A percentile compares a stretch with the other conserved stretches of the same genome.
phyloP scores from a whole-genome alignment of 1,140 invertebrate species.

The Euura saliciscinereae region DNA sequence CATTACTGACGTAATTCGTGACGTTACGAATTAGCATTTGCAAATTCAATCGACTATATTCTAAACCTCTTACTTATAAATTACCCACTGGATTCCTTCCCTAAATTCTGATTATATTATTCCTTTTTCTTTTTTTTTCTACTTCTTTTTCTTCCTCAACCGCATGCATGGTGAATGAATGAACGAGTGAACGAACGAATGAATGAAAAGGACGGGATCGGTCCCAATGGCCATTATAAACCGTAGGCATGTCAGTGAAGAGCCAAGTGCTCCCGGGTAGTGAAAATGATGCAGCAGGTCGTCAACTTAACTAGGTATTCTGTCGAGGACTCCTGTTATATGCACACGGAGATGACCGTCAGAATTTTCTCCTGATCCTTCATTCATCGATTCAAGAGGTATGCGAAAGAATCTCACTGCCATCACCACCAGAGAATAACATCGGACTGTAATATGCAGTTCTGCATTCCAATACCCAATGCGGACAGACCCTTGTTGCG shows the following conservation, averaged over 20 bases:
- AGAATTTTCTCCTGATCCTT: background rate
- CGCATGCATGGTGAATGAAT: background rate
- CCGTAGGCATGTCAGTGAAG: background rate
- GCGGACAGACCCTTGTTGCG: background rate
- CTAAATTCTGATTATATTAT: too few relatives aligned
- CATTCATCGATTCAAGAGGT: background rate
- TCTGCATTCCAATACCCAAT: too few relatives aligned
- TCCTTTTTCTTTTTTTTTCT: too few relatives aligned
- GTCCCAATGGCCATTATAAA: background rate
- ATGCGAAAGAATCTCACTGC: too few relatives aligned
- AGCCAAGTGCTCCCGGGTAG: background rate
- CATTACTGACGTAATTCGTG: too few relatives aligned
- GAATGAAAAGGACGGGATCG: background rate
- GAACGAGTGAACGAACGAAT: background rate
- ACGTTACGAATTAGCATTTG: too few relatives aligned
- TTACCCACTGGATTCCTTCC: too few relatives aligned
- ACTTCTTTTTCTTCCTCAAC: too few relatives aligned
- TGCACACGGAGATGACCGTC: background rate
- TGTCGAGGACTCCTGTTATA: background rate
- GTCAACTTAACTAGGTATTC: constrained; percentile 2
- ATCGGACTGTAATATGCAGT: too few relatives aligned
- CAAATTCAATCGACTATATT: too few relatives aligned
- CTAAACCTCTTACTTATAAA: too few relatives aligned
- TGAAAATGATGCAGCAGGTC: constrained; percentile 1
- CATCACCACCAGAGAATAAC: too few relatives aligned